These are phyloP conservation scores for Polydrusus pterygomalis DNA, from an alignment of 2,888 invertebrate genomes.

Conservation along the genomic window DNA sequence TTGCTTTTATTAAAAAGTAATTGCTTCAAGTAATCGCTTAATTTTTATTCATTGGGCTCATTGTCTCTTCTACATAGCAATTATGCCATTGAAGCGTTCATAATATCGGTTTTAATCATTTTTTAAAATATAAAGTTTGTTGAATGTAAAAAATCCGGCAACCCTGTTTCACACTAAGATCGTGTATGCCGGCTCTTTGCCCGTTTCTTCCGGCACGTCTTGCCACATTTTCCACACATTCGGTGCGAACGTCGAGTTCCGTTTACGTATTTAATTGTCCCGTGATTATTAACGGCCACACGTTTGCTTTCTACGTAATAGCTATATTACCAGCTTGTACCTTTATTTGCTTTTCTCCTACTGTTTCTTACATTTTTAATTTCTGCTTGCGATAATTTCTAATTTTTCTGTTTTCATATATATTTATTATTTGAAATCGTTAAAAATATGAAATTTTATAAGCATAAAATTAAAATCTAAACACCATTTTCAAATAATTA, in stretches of 20 bases:
- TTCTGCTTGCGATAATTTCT: background rate
- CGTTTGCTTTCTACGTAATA: constrained; percentile 37
- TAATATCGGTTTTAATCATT: too few species aligned
- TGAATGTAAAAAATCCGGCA: background rate
- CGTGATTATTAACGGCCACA: constrained; percentile 35
- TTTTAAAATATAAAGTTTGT: too few species aligned
- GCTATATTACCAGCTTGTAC: background rate
- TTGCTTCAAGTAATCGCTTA: too few species aligned
- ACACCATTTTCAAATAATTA: too few species aligned
- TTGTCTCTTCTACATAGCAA: too few species aligned
- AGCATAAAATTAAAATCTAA: too few species aligned
- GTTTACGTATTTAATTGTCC: constrained; percentile 45
- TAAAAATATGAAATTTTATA: too few species aligned
- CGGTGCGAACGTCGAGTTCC: constrained; percentile 30
- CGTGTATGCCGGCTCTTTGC: constrained; percentile 24
- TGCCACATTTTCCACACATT: constrained; percentile 43
- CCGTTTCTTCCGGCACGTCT: constrained; percentile 30
- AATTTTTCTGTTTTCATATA: too few species aligned
- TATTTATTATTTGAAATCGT: too few species aligned
- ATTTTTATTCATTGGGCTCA: too few species aligned
- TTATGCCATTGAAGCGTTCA: too few species aligned
- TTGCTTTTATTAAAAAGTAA: too few species aligned
- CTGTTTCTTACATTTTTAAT: background rate
- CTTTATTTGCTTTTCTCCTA: constrained; percentile 26
- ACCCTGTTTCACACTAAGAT: constrained; percentile 3